These are phyloP conservation scores for Ophion ventricosus DNA, from an alignment of 2,888 invertebrate species.

Conservation along the genomic window DNA sequence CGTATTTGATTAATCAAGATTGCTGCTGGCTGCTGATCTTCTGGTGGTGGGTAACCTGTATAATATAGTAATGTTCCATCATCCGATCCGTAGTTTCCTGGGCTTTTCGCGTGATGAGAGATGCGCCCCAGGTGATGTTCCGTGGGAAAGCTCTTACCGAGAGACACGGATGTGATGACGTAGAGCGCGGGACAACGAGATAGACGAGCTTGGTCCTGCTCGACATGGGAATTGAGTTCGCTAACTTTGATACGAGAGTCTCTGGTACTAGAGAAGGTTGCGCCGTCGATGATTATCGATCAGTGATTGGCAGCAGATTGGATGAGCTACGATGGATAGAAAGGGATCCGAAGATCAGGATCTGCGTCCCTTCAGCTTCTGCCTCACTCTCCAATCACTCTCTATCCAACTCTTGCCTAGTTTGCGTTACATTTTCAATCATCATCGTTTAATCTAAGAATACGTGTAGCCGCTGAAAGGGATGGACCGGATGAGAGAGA, in stretches of 20 bases:
- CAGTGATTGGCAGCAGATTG: slow-evolving; percentile 5
- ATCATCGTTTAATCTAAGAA: not conserved
- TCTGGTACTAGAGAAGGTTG: not conserved
- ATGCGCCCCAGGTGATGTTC: slow-evolving; percentile 27
- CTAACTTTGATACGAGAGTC: slow-evolving; percentile 75
- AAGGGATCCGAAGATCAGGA: not conserved
- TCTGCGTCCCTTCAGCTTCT: too few relatives aligned
- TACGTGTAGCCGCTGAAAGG: not conserved
- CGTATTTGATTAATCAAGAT: slow-evolving; percentile 72
- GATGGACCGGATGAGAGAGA: not conserved
- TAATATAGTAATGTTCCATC: slow-evolving; percentile 6
- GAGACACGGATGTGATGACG: slow-evolving; percentile 23
- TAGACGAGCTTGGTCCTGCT: slow-evolving; percentile 14
- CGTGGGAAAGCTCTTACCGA: slow-evolving; percentile 14
- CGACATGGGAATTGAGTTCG: slow-evolving; percentile 75
- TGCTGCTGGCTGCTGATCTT: slow-evolving; percentile 49
- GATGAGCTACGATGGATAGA: not conserved
- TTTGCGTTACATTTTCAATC: slow-evolving; percentile 12
- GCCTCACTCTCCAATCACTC: too few relatives aligned
- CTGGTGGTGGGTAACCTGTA: slow-evolving; percentile 14
- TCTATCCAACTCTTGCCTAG: not conserved
- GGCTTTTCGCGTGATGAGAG: slow-evolving; percentile 13
- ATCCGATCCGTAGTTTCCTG: slow-evolving; percentile 6
- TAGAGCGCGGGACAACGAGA: slow-evolving; percentile 23
- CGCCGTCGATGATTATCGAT: not conserved